Conservation (phyloP, 2,797 vertebrate genomes). For the Hephaestus fuliginosus region DNA sequence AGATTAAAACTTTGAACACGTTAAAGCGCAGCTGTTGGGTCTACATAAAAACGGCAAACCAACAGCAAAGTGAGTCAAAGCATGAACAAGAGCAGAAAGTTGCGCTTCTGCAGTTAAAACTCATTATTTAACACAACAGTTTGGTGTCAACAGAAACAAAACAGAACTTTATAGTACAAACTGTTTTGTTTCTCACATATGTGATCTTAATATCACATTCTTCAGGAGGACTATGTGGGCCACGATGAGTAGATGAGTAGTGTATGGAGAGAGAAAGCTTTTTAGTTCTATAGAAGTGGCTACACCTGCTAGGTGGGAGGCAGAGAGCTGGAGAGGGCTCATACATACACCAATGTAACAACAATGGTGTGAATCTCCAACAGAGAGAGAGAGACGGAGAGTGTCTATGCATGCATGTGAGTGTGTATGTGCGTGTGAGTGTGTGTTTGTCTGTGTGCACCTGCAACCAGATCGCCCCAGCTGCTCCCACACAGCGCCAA, state of each 20-base stretch:
- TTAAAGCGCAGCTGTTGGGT: neutral
- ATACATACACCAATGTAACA: constrained; percentile 61
- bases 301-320: constrained; percentile 80
- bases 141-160: constrained; percentile 30
- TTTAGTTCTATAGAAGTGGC: constrained; percentile 75
- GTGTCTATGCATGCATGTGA: neutral
- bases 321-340: constrained; percentile 67
- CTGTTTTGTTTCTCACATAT: constrained; percentile 52
- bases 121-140: constrained; percentile 21
- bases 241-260: constrained; percentile 60
- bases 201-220: constrained; percentile 59
- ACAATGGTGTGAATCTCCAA: constrained; percentile 64
- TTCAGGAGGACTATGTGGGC: constrained; percentile 56
- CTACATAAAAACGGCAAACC: neutral
- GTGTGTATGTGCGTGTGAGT: constrained; percentile 17
- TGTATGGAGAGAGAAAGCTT: constrained; percentile 56
- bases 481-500: constrained; percentile 75
- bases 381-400: constrained; percentile 24
- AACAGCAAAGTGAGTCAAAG: neutral
- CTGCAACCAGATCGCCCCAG: constrained; percentile 72
- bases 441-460: constrained; percentile 40
- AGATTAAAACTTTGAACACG: neutral
- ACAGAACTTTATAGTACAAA: constrained; percentile 46
- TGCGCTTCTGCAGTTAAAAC: neutral
- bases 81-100: constrained; percentile 11